Conservation (phyloP, 2,888 invertebrate species). For the Melinaea marsaeus region DNA sequence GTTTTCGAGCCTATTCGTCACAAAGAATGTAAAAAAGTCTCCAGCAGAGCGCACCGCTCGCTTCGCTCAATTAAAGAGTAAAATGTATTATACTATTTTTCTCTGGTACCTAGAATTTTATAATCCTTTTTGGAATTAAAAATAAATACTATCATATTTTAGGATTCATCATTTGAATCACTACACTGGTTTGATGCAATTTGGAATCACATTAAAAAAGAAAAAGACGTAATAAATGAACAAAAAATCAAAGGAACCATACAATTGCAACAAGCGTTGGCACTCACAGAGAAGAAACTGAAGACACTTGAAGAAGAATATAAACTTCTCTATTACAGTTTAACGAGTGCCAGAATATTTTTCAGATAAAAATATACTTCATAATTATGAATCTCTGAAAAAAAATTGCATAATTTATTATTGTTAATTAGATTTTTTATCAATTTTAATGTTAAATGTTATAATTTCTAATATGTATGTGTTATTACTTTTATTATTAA, state of each 20-base stretch:
- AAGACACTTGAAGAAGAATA: conserved; percentile 87
- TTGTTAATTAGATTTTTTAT: too few relatives aligned
- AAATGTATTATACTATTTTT: too few relatives aligned
- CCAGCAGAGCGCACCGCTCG: too few relatives aligned
- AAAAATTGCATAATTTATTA: background rate
- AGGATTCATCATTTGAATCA: conserved; percentile 89
- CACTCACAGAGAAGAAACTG: conserved; percentile 91
- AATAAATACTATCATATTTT: conserved; percentile 30
- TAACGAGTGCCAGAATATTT: conserved; percentile 96
- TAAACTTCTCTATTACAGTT: conserved; percentile 91
- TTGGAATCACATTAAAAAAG: conserved; percentile 82
- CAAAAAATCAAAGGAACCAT: conserved; percentile 86
- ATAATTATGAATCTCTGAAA: conserved; percentile 21
- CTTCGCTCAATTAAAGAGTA: too few relatives aligned
- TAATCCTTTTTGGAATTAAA: too few relatives aligned
- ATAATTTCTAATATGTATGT: too few relatives aligned
- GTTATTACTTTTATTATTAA: too few relatives aligned
- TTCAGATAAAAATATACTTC: conserved; percentile 80
- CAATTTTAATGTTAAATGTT: too few relatives aligned
- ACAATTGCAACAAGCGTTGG: conserved; percentile 94
- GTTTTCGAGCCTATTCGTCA: too few relatives aligned
- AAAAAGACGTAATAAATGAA: conserved; percentile 75
- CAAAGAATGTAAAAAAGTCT: too few relatives aligned
- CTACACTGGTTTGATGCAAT: conserved; percentile 97
- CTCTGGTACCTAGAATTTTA: too few relatives aligned